Percentiles rank a stretch among this genome's conserved stretches.
These are phyloP conservation scores for Carollia perspicillata DNA, from an alignment of 2,113 vertebrate species.

Conservation along the genomic window DNA sequence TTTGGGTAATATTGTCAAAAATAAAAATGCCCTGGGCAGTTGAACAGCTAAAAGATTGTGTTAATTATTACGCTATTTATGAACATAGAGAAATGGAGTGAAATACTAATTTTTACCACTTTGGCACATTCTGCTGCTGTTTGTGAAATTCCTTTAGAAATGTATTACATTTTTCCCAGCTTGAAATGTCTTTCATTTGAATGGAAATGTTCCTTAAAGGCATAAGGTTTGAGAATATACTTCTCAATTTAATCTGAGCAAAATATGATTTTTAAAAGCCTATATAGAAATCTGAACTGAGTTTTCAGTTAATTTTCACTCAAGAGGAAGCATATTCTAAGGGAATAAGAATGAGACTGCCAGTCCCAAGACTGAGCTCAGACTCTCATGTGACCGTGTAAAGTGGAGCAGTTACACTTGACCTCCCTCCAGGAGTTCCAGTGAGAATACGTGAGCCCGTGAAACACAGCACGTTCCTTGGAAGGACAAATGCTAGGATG, in stretches of 20 bases:
- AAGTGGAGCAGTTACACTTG: not conserved
- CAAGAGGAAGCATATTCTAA: not conserved
- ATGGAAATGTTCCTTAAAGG: not conserved
- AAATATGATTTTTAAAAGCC: not conserved
- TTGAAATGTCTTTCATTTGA: not conserved
- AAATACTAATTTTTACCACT: not conserved
- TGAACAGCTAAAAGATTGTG: not conserved
- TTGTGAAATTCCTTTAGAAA: slow-evolving; percentile 32
- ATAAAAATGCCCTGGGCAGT: not conserved
- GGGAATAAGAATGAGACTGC: not conserved
- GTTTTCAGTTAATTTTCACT: not conserved
- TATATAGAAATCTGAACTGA: not conserved
- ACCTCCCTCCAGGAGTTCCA: not conserved
- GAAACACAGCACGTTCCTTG: not conserved
- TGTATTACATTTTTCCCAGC: not conserved
- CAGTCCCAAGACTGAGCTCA: not conserved
- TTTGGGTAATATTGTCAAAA: not conserved
- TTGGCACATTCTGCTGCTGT: not conserved
- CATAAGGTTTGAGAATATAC: not conserved
- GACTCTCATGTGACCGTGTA: not conserved
- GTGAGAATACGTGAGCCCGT: not conserved
- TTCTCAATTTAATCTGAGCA: slow-evolving; percentile 11
- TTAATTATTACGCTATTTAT: not conserved
- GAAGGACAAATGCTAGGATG: not conserved
- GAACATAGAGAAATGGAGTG: not conserved